A percentile compares a stretch with the other conserved stretches of the same genome.
phyloP scores from a whole-genome alignment of 2,113 vertebrate genomes.

The Nesogale talazaci region DNA sequence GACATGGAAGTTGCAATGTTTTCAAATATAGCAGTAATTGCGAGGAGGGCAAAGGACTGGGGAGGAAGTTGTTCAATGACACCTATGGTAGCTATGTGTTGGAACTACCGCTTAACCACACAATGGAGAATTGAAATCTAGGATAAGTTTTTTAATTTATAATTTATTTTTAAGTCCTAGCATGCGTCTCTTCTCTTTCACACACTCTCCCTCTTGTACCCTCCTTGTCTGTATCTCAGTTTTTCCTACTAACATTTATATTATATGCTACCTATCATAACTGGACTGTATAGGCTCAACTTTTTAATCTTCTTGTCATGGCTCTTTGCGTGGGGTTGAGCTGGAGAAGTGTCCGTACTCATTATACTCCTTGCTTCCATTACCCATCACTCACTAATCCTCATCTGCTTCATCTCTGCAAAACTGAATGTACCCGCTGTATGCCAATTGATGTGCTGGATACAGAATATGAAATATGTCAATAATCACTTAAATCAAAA shows the following conservation, averaged over 20 bases:
- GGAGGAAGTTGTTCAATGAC: not conserved
- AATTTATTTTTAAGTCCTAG: not conserved
- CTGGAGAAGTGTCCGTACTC: not conserved
- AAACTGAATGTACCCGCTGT: fast-evolving
- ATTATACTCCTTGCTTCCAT: not conserved
- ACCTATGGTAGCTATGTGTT: not conserved
- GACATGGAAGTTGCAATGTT: not conserved
- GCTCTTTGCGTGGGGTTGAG: not conserved
- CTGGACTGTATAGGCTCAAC: not conserved
- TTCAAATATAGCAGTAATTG: not conserved
- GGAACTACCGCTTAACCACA: not conserved
- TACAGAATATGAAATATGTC: not conserved
- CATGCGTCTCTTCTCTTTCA: not conserved
- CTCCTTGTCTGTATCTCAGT: not conserved
- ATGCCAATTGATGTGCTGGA: not conserved
- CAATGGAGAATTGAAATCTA: not conserved
- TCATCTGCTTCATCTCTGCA: not conserved
- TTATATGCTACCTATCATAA: not conserved
- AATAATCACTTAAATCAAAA: not conserved
- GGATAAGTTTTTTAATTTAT: not conserved
- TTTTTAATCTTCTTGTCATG: not conserved
- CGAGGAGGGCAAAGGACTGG: not conserved
- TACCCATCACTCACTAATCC: fast-evolving
- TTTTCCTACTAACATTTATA: not conserved
- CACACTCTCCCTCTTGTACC: not conserved